Base-by-base conservation (phyloP, 1,140 invertebrate genomes). In the Thalassaphorura encarpata region DNA sequence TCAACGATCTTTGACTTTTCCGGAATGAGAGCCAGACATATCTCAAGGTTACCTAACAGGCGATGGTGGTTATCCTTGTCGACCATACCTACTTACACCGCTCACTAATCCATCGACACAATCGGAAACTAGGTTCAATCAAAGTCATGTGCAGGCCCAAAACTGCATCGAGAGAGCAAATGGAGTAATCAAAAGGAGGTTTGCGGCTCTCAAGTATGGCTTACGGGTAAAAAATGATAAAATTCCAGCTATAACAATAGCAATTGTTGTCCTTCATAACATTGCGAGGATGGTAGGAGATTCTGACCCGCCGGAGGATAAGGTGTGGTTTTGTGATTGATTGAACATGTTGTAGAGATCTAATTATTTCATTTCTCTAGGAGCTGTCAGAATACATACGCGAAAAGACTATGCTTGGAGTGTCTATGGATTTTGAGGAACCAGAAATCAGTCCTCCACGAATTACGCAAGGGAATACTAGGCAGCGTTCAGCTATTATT, bases 241-340 rank as follows among this genome's bases (percentile, higher is more conserved):
- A 46, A 47, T 43, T 16, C 69, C 66, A 64, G 69, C 58, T 36
- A 54, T 72, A 1, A 70, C 73, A 23, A 59, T 71, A 21, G 72
- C 71, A 40, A 62, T 60, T 41, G 71, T 66, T 33, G 69, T 74
- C 2, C 54, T 75, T 16, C 70, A 73, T 54, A 72, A 73, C 60
- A 67, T 72, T 58, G 64, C 69, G 27, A 51, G 28, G 24, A 40
- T 15, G 13, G n/a, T 54, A 6, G 52, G 52, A 39, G 52, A 54
- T 5, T 45, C 52, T 8, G 52, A 48, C 8, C 52, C 52, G 11
- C 52, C 52, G 51, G 42, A 23, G 5, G 52, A 54, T 47, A 19
- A 19, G n/a, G 27, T n/a, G n/a, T n/a, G 19, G 21, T 11, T 43
- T 8, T 8, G 6, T 6, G 6, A 15, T 8, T 8, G 8, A 8